Conservation (phyloP, 2,888 invertebrate species). For the Pyralis farinalis region DNA sequence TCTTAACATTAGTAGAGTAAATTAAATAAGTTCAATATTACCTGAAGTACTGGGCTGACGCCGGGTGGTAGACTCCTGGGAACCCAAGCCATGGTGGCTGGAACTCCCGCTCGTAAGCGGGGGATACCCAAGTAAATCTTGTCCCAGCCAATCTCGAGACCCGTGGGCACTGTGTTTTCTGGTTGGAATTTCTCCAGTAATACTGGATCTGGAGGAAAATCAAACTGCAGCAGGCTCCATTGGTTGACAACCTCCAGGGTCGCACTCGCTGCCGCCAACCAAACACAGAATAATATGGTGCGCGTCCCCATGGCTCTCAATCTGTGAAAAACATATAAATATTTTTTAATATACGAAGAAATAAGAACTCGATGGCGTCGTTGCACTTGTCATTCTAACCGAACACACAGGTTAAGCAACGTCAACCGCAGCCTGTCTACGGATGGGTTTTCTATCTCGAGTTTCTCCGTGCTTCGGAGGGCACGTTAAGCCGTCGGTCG, state of each 20-base stretch:
- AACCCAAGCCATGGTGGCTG: slow-evolving; percentile 87
- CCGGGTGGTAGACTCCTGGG: slow-evolving; percentile 83
- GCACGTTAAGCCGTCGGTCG: no score
- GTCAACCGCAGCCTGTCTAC: no score
- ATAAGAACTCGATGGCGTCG: no score
- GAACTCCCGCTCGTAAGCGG: slow-evolving; percentile 86
- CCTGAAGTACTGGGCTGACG: slow-evolving; percentile 86
- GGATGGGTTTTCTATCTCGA: no score
- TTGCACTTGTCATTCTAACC: no score
- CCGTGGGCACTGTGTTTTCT: slow-evolving; percentile 88
- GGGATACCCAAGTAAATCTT: slow-evolving; percentile 89
- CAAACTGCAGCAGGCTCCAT: slow-evolving; percentile 85
- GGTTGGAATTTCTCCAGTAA: slow-evolving; percentile 83
- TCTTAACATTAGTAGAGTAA: no score
- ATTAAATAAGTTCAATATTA: slow-evolving; percentile 31
- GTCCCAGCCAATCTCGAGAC: slow-evolving; percentile 86
- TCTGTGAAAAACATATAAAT: slow-evolving; percentile 10
- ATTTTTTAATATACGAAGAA: no score
- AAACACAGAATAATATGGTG: slow-evolving; percentile 43
- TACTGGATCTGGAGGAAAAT: slow-evolving; percentile 83
- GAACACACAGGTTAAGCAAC: no score
- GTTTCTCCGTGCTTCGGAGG: no score
- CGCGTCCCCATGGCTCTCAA: slow-evolving; percentile 39
- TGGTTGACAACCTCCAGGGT: slow-evolving; percentile 84
- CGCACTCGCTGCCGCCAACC: slow-evolving; percentile 54